Conservation (phyloP, 2,113 vertebrate genomes). For the Fulmarus glacialis region DNA sequence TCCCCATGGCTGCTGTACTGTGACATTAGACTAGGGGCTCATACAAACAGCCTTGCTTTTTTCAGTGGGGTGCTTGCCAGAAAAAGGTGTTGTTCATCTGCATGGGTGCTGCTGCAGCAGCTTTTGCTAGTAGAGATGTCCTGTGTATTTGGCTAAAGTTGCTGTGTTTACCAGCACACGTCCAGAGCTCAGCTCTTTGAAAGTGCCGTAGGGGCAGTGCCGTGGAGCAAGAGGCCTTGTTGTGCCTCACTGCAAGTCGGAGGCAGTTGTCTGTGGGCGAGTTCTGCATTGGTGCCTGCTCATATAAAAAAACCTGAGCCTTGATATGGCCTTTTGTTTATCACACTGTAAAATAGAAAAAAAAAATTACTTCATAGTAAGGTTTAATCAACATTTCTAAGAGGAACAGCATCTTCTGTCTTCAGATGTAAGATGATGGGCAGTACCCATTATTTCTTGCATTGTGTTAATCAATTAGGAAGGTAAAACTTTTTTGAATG, state of each 20-base stretch:
- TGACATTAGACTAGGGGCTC: neutral
- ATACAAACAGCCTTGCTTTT: neutral
- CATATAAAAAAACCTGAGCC: accelerated
- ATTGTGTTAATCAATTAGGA: neutral
- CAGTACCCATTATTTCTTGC: neutral
- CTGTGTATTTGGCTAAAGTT: neutral
- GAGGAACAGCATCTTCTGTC: neutral
- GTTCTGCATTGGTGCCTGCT: neutral
- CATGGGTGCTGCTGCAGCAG: neutral
- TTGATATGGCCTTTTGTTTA: neutral
- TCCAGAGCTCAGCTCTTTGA: neutral
- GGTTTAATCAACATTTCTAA: neutral
- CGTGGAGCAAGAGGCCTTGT: neutral
- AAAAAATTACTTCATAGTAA: neutral
- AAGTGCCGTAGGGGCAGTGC: neutral
- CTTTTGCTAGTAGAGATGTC: neutral
- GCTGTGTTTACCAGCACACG: neutral
- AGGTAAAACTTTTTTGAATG: neutral
- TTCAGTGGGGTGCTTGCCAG: neutral
- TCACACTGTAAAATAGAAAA: neutral
- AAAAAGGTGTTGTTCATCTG: neutral
- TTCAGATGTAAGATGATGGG: neutral
- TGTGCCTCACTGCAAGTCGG: neutral
- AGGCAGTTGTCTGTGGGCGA: neutral
- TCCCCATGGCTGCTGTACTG: neutral